Evolutionary conservation across 2,797 vertebrate genomes (phyloP).

Genomic region (Hypotaenidia okinawae): DNA sequence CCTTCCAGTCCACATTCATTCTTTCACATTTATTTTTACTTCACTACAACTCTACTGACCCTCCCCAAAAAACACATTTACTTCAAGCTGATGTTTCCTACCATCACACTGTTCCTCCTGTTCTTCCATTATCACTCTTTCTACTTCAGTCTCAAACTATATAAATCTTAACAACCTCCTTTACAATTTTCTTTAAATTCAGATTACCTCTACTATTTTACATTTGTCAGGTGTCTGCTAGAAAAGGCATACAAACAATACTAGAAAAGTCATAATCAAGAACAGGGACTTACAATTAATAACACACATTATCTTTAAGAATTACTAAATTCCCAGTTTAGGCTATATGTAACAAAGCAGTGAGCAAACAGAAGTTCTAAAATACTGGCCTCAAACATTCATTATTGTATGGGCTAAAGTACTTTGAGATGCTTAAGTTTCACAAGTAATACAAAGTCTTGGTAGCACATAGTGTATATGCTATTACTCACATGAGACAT

Average conservation of each 20-base stretch:
- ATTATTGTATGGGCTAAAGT: not conserved
- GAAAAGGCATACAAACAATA: not conserved
- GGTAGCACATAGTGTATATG: not conserved
- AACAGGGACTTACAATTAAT: not conserved
- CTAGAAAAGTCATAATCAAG: not conserved
- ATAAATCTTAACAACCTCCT: not conserved
- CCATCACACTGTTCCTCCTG: not conserved
- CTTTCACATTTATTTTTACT: not conserved
- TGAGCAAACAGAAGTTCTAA: not conserved
- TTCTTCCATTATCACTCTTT: not conserved
- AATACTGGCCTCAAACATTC: not conserved
- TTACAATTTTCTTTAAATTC: not conserved
- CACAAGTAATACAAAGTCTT: not conserved
- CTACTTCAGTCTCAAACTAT: not conserved
- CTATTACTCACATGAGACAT: not conserved
- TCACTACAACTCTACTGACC: not conserved
- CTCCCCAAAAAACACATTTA: accelerated
- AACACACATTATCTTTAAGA: not conserved
- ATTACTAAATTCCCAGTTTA: not conserved
- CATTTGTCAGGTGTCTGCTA: not conserved
- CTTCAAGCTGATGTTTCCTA: not conserved
- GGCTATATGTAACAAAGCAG: not conserved
- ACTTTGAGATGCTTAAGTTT: not conserved
- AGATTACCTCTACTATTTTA: not conserved
- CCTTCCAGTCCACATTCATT: not conserved